These are phyloP conservation scores for Charadrius vociferus DNA, from an alignment of 2,113 vertebrate genomes.

Conservation along the genomic window DNA sequence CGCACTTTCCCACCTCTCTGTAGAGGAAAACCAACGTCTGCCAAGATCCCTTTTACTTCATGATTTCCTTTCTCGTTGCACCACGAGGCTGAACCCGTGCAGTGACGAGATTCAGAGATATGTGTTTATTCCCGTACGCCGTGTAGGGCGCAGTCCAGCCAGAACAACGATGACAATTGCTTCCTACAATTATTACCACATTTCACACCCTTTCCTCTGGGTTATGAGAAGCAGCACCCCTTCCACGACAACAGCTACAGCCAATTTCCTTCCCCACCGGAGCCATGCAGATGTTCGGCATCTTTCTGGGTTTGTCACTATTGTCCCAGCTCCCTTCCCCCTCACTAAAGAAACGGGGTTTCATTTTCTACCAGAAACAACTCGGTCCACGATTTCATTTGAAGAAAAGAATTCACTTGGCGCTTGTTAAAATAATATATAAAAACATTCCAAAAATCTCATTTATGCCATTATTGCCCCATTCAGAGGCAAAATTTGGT, in stretches of 20 bases:
- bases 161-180: neutral
- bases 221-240: slow-evolving; percentile 24
- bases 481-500: neutral
- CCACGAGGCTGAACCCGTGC: neutral
- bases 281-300: neutral
- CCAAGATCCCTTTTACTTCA: neutral
- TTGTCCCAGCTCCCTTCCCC: neutral
- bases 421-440: neutral
- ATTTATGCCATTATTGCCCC: neutral
- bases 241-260: slow-evolving; percentile 5
- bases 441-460: neutral
- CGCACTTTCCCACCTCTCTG: neutral
- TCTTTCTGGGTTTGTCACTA: neutral
- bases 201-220: slow-evolving; percentile 72
- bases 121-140: rapidly evolving
- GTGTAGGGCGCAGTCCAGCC: neutral
- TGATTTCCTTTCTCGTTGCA: neutral
- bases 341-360: neutral
- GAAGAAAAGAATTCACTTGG: neutral
- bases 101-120: neutral
- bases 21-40: neutral
- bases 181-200: slow-evolving; percentile 64
- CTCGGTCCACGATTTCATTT: neutral
- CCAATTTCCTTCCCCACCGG: slow-evolving; percentile 26
- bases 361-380: neutral